phyloP scores from a whole-genome alignment of 2,797 vertebrate species.

The Oreochromis grahami region DNA sequence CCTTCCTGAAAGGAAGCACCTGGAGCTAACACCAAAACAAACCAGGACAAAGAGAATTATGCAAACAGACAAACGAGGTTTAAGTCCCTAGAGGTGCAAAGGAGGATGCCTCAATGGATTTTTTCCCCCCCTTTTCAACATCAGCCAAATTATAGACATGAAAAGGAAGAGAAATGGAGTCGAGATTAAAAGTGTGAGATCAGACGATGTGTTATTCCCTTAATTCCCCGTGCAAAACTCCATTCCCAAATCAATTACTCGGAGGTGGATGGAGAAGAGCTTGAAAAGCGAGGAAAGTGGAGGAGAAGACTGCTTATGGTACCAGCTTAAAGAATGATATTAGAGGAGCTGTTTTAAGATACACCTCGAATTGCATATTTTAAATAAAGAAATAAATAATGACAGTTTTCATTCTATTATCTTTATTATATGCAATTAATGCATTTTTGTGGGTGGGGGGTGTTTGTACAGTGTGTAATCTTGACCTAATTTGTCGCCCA shows the following conservation, averaged over 20 bases:
- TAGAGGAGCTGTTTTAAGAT: slow-evolving; percentile 12
- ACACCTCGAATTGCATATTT: neutral
- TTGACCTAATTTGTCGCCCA: neutral
- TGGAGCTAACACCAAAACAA: slow-evolving; percentile 18
- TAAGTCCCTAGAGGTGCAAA: slow-evolving; percentile 22
- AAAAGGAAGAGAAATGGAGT: slow-evolving; percentile 53
- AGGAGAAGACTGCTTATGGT: neutral
- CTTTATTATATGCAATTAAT: neutral
- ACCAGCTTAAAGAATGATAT: slow-evolving; percentile 29
- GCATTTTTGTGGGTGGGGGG: neutral
- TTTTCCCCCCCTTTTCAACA: slow-evolving; percentile 30
- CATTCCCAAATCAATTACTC: slow-evolving; percentile 68
- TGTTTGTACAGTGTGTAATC: neutral
- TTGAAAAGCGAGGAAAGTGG: slow-evolving; percentile 13
- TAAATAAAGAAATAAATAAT: neutral
- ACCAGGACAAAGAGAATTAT: slow-evolving; percentile 31
- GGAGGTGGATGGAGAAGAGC: slow-evolving; percentile 32
- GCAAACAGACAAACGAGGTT: slow-evolving; percentile 17
- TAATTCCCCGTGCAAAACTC: slow-evolving; percentile 63
- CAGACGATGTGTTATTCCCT: slow-evolving; percentile 45
- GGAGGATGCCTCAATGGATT: slow-evolving; percentile 19
- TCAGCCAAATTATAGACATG: slow-evolving; percentile 64
- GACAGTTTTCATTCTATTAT: neutral
- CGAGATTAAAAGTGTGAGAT: slow-evolving; percentile 58
- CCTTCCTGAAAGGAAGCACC: slow-evolving; percentile 4